These are phyloP conservation scores for Plagodis dolabraria DNA, from an alignment of 2,888 invertebrate species.

Conservation along the genomic window DNA sequence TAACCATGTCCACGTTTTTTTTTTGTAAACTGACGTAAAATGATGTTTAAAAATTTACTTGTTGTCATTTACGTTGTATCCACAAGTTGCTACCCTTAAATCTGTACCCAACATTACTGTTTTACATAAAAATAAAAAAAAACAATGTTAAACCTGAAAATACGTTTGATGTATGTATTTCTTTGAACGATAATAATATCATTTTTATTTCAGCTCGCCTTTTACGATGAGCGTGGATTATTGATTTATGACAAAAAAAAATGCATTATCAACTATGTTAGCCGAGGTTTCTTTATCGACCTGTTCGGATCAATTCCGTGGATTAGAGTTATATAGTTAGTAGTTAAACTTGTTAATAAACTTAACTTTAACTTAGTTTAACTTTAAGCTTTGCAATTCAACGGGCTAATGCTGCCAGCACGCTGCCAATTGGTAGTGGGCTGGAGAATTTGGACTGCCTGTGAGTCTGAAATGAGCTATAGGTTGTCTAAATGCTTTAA, in stretches of 20 bases:
- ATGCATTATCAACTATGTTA: slow-evolving; percentile 56
- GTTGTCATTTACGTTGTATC: too few relatives aligned
- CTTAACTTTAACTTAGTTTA: too few relatives aligned
- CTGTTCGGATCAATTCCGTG: slow-evolving; percentile 57
- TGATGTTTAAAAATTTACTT: too few relatives aligned
- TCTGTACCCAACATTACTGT: neutral
- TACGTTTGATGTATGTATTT: neutral
- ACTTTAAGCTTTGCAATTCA: too few relatives aligned
- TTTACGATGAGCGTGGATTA: slow-evolving; percentile 59
- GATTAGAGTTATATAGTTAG: slow-evolving; percentile 35
- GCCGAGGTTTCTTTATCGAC: slow-evolving; percentile 58
- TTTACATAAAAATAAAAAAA: neutral
- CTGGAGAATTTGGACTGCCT: too few relatives aligned
- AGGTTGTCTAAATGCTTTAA: too few relatives aligned
- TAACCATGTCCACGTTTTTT: too few relatives aligned
- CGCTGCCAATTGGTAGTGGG: too few relatives aligned
- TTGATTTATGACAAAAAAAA: slow-evolving; percentile 46
- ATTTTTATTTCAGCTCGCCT: slow-evolving; percentile 53
- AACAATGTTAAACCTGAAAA: neutral
- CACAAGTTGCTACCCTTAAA: neutral
- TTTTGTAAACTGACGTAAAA: too few relatives aligned
- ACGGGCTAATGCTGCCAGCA: too few relatives aligned
- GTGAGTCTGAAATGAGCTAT: too few relatives aligned
- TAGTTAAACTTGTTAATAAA: neutral
- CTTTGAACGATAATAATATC: neutral